These are phyloP conservation scores for Antitype chi DNA, from an alignment of 2,888 invertebrate species.

Conservation along the genomic window DNA sequence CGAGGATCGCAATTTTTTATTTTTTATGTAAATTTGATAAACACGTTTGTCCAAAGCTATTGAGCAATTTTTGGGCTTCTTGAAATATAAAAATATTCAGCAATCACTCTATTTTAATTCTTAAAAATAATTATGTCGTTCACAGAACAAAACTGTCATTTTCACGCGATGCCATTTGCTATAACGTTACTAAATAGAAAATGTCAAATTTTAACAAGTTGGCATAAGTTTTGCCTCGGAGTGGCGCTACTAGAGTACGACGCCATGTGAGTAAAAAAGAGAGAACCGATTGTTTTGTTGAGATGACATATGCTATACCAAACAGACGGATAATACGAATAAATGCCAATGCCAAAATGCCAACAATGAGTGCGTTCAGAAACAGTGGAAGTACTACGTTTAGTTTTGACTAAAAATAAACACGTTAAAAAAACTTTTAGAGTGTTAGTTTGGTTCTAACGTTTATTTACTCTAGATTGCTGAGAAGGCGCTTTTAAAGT, in stretches of 20 bases:
- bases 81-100: slow-evolving; percentile 52
- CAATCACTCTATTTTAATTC: slow-evolving; percentile 49
- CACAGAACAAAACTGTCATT: slow-evolving; percentile 75
- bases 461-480: not conserved
- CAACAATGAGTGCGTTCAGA: slow-evolving; percentile 61
- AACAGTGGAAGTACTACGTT: slow-evolving; percentile 30
- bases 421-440: not conserved
- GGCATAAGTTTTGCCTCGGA: slow-evolving; percentile 15
- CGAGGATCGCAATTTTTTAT: slow-evolving; percentile 56
- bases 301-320: not conserved
- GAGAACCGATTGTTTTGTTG: slow-evolving; percentile 49
- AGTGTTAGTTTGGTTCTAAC: not conserved
- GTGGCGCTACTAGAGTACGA: slow-evolving; percentile 47
- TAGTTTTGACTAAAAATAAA: slow-evolving; percentile 27
- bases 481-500: not conserved
- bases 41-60: slow-evolving; percentile 27
- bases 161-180: slow-evolving; percentile 81
- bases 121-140: slow-evolving; percentile 63
- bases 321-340: slow-evolving; percentile 20
- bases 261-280: slow-evolving; percentile 42
- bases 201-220: slow-evolving; percentile 31
- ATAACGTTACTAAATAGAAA: slow-evolving; percentile 59
- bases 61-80: slow-evolving; percentile 47
- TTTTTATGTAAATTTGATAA: slow-evolving; percentile 31
- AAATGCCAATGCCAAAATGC: slow-evolving; percentile 61